Base-by-base conservation (phyloP, 2,888 invertebrate genomes). In the Pedicia rivosa region DNA sequence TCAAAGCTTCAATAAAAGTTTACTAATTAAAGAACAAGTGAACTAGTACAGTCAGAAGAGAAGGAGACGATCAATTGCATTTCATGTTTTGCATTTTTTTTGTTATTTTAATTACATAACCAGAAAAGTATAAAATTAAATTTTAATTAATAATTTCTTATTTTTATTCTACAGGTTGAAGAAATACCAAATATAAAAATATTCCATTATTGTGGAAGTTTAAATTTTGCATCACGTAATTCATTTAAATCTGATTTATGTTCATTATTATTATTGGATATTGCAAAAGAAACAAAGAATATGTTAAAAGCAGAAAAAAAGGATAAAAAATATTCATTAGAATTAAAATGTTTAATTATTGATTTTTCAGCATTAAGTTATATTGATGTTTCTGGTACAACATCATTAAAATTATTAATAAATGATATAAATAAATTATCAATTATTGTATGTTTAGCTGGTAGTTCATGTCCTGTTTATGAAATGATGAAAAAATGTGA, bases 111-210 rank as follows among this genome's bases (percentile, higher is more conserved):
- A n/a, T n/a, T n/a, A n/a, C n/a, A n/a, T n/a, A n/a, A n/a, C n/a
- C n/a, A n/a, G n/a, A n/a, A n/a, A n/a, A n/a, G 5, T 22, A 22
- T 6, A 22, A 22, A 22, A 27, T 10, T 28, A 15, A 12, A 33
- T 22, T 28, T 16, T 17, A 29, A 12, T 8, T n/a, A 15, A 5
- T 17, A 26, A 15, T 16, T 26, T 20, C 10, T 3, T 5, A 12
- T 27, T 12, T 12, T 28, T 16, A 5, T 6, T 35, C 34, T 38
- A 20, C 48, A 74, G 72, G 69, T 70, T 2, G 57, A 65, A 39
- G 72, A 74, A 50, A 55, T 74, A 19, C 60, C 63, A 2, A 65
- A 67, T 2, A 59, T 74, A 1, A 74, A 70, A 52, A 72, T 78
- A 41, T 66, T 74, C 45, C 72, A 71, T 44, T 74, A 72, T 46